Base-by-base conservation (phyloP, 2,113 vertebrate species). In the Pelvicachromis taeniatus region DNA sequence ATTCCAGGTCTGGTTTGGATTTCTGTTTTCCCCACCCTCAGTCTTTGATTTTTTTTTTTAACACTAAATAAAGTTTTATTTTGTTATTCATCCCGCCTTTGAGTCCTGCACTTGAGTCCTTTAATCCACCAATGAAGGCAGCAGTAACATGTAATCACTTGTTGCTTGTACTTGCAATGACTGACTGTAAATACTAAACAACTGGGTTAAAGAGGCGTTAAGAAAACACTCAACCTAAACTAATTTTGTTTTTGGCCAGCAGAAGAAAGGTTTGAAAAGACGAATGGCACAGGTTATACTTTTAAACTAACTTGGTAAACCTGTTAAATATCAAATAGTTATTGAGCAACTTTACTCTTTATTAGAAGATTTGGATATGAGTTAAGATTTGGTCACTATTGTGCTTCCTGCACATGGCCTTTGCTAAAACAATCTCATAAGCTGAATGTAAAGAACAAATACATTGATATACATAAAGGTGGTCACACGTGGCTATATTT, bases 141-240 rank as follows among this genome's bases (percentile, higher is more conserved):
- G 3, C 65, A 45, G 38, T 17, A 70, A 45, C 8, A 70, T 70
- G 38, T 6, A 5, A 70, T 45, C 8, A 45, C 13, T 26, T 70
- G 13, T 45, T 70, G 63, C 38, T 70, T 68, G 12, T 23, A 68
- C 38, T 23, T 16, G 35, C 7, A 68, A 42, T 68, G 3, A 68
- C 13, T 23, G 0, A n/a, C 35, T 68, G 1, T 16, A 68, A 16
- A 26, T 1, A 0, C n/a, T 42, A 68, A 40, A 68, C 12, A 42
- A 23, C 63, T 26, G n/a, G 38, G 7, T 42, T 68, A 68, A 8
- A 42, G 0, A n/a, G 11, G 19, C 23, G 21, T 16, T 70, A 70
- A 70, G n/a, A 45, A 45, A 70, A 70, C 5, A 29, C 21, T 29
- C 13, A 70, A 10, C 21, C 42, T 70, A 3, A 68, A 23, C 19